Conservation (phyloP, 1,140 invertebrate genomes). For the Sminthurinus signatus region DNA sequence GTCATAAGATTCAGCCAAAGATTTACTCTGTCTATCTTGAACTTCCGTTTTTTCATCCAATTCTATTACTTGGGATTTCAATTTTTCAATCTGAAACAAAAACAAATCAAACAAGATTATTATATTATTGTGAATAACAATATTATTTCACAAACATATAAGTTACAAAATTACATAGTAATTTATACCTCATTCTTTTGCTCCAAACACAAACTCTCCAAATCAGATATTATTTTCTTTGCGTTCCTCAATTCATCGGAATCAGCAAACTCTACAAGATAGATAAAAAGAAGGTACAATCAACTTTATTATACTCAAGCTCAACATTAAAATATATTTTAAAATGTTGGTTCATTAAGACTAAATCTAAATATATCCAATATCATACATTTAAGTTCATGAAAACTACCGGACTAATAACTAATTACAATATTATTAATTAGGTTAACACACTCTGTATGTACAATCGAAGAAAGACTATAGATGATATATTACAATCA, state of each 20-base stretch:
- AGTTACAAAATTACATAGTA: neutral
- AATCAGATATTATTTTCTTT: slow-evolving; percentile 15
- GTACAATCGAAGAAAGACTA: too few species aligned
- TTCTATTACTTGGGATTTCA: slow-evolving; percentile 9
- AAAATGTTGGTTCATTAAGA: too few species aligned
- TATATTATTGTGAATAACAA: neutral
- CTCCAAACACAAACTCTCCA: slow-evolving; percentile 14
- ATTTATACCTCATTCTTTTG: slow-evolving; percentile 23
- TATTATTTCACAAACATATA: neutral
- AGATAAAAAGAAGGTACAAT: neutral
- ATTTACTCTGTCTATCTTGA: slow-evolving; percentile 23
- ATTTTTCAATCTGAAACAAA: slow-evolving; percentile 26
- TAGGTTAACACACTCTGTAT: too few species aligned
- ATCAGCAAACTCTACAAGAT: slow-evolving; percentile 13
- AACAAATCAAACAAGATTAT: neutral
- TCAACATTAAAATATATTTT: too few species aligned
- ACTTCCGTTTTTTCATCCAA: slow-evolving; percentile 24
- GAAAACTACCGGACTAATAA: neutral
- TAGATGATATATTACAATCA: too few species aligned
- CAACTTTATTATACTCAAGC: too few species aligned
- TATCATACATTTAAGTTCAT: neutral
- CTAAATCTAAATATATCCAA: neutral
- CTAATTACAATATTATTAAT: too few species aligned
- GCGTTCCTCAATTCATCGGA: slow-evolving; percentile 9
- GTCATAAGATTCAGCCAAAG: slow-evolving; percentile 27